phyloP scores from a whole-genome alignment of 1,140 invertebrate genomes.

The Pteromalus puparum region DNA sequence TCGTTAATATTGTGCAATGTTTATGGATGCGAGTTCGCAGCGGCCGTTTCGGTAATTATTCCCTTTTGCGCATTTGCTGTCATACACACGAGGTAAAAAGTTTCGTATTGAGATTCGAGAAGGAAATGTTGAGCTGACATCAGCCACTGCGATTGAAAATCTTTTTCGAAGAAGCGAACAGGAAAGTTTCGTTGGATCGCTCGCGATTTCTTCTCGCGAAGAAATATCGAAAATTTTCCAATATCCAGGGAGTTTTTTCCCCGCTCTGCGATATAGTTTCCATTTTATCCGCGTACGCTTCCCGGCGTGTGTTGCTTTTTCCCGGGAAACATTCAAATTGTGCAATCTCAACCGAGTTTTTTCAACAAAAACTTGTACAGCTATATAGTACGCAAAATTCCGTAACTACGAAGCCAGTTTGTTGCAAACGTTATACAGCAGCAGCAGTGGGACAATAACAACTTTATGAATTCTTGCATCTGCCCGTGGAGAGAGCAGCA shows the following conservation, averaged over 20 bases:
- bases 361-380: too few species aligned
- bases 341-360: too few species aligned
- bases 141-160: neutral
- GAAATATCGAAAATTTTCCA: constrained; percentile 7
- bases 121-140: neutral
- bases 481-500: too few species aligned
- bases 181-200: neutral
- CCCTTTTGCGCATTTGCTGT: neutral
- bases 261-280: neutral
- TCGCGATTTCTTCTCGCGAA: neutral
- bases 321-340: too few species aligned
- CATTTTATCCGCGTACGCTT: neutral
- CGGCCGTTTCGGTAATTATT: neutral
- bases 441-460: neutral
- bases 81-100: neutral
- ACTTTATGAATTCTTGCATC: neutral
- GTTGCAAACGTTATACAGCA: too few species aligned
- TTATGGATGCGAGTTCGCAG: neutral
- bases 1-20: neutral
- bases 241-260: neutral
- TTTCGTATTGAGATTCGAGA: neutral
- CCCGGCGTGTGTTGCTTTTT: too few species aligned
- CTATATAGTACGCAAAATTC: too few species aligned
- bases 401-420: too few species aligned
- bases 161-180: neutral